Conservation (phyloP, 2,888 invertebrate genomes). For the Drosophila anomelani region DNA sequence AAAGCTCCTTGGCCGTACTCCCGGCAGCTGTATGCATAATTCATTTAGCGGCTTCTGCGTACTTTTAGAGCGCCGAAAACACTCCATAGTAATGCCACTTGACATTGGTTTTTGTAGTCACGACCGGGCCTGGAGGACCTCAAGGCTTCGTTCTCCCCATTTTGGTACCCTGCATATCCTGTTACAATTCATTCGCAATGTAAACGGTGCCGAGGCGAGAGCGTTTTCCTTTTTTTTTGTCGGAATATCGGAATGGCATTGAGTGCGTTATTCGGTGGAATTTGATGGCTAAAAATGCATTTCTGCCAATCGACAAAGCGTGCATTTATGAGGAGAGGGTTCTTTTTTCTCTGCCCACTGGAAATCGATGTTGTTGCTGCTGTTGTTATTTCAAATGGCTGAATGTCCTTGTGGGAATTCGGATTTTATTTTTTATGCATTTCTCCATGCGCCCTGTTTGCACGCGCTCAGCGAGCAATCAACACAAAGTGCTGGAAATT, state of each 20-base stretch:
- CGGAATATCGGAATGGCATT: slow-evolving; percentile 38
- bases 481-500: slow-evolving; percentile 17
- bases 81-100: slow-evolving; percentile 60
- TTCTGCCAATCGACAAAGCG: slow-evolving; percentile 33
- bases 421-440: slow-evolving; percentile 15
- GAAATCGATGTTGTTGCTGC: slow-evolving; percentile 13
- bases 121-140: slow-evolving; percentile 17
- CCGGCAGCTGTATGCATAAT: slow-evolving; percentile 58
- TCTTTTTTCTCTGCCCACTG: neutral
- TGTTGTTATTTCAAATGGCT: slow-evolving; percentile 2
- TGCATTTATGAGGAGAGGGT: slow-evolving; percentile 9
- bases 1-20: slow-evolving; percentile 12
- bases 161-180: slow-evolving; percentile 44
- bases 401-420: slow-evolving; percentile 27
- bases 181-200: slow-evolving; percentile 42
- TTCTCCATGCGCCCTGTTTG: slow-evolving; percentile 2
- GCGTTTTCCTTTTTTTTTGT: slow-evolving; percentile 1
- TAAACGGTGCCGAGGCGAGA: neutral
- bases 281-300: slow-evolving; percentile 38
- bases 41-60: slow-evolving; percentile 61
- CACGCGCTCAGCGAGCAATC: slow-evolving; percentile 21
- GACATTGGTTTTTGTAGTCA: slow-evolving; percentile 64
- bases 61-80: slow-evolving; percentile 46
- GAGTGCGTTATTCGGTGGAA: slow-evolving; percentile 29
- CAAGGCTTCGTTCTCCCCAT: slow-evolving; percentile 14